Evolutionary conservation across 2,113 vertebrate species (phyloP).

Genomic region (Alces alces): DNA sequence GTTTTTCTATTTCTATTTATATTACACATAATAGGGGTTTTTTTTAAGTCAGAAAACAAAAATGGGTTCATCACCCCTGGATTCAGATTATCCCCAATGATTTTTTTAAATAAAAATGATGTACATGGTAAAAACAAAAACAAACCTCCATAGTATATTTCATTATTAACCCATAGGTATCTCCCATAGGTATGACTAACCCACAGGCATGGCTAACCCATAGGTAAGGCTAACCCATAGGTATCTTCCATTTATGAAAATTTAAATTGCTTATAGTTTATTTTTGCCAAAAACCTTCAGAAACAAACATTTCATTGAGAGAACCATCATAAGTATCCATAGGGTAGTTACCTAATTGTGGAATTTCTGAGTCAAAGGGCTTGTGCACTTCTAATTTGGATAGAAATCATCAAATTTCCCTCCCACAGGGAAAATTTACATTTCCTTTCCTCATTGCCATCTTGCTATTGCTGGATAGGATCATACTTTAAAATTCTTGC

Average conservation of each 20-base stretch:
- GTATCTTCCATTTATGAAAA: not conserved
- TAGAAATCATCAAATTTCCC: not conserved
- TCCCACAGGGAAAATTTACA: not conserved
- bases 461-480: accelerated
- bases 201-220: not conserved
- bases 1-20: not conserved
- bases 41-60: not conserved
- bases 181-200: not conserved
- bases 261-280: not conserved
- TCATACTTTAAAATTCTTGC: not conserved
- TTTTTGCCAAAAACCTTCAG: not conserved
- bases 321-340: not conserved
- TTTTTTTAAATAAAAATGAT: not conserved
- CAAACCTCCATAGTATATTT: not conserved
- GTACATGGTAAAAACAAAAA: not conserved
- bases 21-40: not conserved
- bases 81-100: not conserved
- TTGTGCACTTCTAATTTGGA: not conserved
- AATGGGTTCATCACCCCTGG: not conserved
- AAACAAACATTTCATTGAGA: not conserved
- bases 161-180: not conserved
- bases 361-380: not conserved
- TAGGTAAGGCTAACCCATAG: not conserved
- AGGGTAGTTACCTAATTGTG: accelerated
- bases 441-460: not conserved